Evolutionary conservation across 2,888 invertebrate species (phyloP).

Genomic region (Eudemis profundana): DNA sequence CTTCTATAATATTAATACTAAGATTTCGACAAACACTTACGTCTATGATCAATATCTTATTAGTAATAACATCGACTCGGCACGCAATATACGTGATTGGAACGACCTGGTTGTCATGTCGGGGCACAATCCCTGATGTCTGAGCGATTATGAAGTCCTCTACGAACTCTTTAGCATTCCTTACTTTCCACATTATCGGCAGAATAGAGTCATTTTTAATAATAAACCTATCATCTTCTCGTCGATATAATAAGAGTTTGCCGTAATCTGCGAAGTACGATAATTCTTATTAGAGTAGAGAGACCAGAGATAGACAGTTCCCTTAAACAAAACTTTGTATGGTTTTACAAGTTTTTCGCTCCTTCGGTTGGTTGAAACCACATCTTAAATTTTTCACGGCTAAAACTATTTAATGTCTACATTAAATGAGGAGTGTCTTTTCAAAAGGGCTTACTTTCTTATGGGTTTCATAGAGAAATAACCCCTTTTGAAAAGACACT

Average conservation of each 20-base stretch:
- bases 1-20: not conserved
- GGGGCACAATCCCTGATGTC: conserved; percentile 71
- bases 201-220: conserved; percentile 85
- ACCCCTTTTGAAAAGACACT: too few species aligned
- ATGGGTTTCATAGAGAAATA: too few species aligned
- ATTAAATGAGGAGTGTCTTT: too few species aligned
- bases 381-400: too few species aligned
- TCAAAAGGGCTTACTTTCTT: too few species aligned
- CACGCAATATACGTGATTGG: conserved; percentile 80
- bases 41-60: conserved; percentile 72
- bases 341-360: too few species aligned
- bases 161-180: conserved; percentile 67
- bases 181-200: conserved; percentile 84
- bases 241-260: conserved; percentile 80
- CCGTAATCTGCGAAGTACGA: conserved; percentile 75
- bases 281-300: not conserved
- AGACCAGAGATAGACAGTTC: not conserved
- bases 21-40: conserved; percentile 68
- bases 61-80: conserved; percentile 69
- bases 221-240: conserved; percentile 77
- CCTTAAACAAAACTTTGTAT: too few species aligned
- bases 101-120: conserved; percentile 78
- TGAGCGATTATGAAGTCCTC: conserved; percentile 79
- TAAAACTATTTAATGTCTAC: too few species aligned
- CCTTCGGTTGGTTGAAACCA: too few species aligned